Conservation (phyloP, 2,113 vertebrate species). For the Sebastes schlegelii region DNA sequence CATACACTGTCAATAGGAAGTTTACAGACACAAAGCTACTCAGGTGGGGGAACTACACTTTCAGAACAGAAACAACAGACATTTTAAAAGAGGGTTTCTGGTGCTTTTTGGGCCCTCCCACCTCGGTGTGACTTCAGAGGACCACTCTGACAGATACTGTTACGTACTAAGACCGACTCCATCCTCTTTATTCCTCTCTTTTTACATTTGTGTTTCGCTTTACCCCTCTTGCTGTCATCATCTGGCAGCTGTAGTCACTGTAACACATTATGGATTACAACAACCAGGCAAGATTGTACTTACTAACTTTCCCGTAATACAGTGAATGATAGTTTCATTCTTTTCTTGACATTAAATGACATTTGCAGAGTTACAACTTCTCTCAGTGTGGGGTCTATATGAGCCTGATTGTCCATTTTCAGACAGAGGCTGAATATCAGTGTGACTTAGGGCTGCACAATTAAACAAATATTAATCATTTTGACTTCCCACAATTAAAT, state of each 20-base stretch:
- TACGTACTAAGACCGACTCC: slow-evolving; percentile 5
- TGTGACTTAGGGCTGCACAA: not conserved
- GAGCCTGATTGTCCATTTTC: not conserved
- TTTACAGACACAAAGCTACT: slow-evolving; percentile 48
- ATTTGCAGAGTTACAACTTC: not conserved
- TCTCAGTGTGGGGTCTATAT: not conserved
- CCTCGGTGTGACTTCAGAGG: slow-evolving; percentile 30
- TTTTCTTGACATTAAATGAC: not conserved
- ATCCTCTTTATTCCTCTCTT: slow-evolving; percentile 5
- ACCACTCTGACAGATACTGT: not conserved
- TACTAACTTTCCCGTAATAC: too few species aligned
- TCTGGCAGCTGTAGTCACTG: slow-evolving; percentile 4
- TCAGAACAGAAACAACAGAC: slow-evolving; percentile 10
- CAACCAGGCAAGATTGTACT: not conserved
- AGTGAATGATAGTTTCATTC: not conserved
- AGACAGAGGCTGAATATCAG: not conserved
- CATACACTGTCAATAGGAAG: slow-evolving; percentile 63
- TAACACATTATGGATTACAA: not conserved
- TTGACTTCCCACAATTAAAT: too few species aligned
- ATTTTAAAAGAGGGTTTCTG: slow-evolving; percentile 4
- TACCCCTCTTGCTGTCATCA: not conserved
- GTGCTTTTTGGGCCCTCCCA: slow-evolving; percentile 45
- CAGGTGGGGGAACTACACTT: slow-evolving; percentile 38
- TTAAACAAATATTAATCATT: too few species aligned
- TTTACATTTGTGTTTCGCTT: not conserved